These are phyloP conservation scores for Drosophila pseudoobscura DNA, from an alignment of 1,140 invertebrate genomes.

Conservation along the genomic window DNA sequence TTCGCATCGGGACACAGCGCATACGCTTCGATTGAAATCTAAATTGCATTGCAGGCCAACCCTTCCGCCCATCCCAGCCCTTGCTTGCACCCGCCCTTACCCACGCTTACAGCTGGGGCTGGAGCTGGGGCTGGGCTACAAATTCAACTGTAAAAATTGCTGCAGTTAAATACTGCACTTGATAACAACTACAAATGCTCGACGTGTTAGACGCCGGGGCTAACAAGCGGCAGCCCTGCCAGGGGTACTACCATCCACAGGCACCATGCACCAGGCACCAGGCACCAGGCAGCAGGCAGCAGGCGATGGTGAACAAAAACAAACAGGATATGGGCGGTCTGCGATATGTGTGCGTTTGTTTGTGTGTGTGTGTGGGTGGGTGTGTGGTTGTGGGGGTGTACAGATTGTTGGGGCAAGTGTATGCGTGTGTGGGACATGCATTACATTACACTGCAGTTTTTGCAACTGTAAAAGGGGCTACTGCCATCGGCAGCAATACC, in stretches of 20 bases:
- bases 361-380: slow-evolving; percentile 24
- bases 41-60: slow-evolving; percentile 60
- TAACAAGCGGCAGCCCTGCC: slow-evolving; percentile 48
- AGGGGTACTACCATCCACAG: too few species aligned
- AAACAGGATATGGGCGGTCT: slow-evolving; percentile 73
- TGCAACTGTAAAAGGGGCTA: slow-evolving; percentile 56
- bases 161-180: slow-evolving; percentile 74
- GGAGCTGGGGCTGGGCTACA: slow-evolving; percentile 44
- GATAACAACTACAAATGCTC: slow-evolving; percentile 72
- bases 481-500: slow-evolving; percentile 39
- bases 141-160: slow-evolving; percentile 74
- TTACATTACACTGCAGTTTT: slow-evolving; percentile 69
- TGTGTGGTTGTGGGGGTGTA: not conserved
- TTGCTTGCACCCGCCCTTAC: too few species aligned
- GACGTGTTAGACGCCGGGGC: slow-evolving; percentile 64
- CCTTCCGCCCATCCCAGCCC: not conserved
- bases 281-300: slow-evolving; percentile 9
- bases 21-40: slow-evolving; percentile 66
- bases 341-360: slow-evolving; percentile 39
- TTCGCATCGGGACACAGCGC: slow-evolving; percentile 34
- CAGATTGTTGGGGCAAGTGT: not conserved
- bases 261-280: slow-evolving; percentile 30
- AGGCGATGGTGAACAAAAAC: slow-evolving; percentile 59
- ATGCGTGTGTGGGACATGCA: slow-evolving; percentile 52
- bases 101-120: slow-evolving; percentile 6